phyloP scores from a whole-genome alignment of 2,888 invertebrate species.

The Oasisia sp. region DNA sequence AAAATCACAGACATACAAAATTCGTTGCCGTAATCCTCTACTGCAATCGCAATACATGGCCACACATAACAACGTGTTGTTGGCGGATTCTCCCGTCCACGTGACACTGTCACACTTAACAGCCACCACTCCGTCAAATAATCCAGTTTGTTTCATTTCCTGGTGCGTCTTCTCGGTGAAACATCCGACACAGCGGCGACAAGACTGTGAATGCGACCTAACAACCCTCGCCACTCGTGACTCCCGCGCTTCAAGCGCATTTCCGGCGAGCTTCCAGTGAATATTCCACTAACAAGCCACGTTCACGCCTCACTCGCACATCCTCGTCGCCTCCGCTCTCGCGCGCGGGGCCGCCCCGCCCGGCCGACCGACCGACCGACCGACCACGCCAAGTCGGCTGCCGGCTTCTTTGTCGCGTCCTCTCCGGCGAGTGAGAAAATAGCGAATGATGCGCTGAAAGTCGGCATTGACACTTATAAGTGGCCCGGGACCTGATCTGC shows the following conservation, averaged over 20 bases:
- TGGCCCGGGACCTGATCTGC: constrained; percentile 31
- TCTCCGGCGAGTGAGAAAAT: background rate
- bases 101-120: background rate
- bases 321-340: background rate
- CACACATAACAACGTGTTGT: background rate
- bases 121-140: background rate
- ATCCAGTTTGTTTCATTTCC: background rate
- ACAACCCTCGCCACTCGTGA: background rate
- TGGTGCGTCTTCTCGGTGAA: background rate
- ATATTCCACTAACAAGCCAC: background rate
- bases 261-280: background rate
- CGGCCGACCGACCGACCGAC: background rate
- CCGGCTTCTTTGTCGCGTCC: background rate
- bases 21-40: background rate
- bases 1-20: background rate
- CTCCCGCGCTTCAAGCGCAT: background rate
- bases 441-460: constrained; percentile 3
- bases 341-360: background rate
- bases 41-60: background rate
- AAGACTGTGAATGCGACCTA: background rate
- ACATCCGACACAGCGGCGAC: background rate
- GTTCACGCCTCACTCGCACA: background rate
- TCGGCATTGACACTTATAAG: constrained; percentile 3
- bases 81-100: background rate
- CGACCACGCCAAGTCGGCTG: background rate